Evolutionary conservation across 2,113 vertebrate genomes (phyloP).

Genomic region (Oophaga pumilio): DNA sequence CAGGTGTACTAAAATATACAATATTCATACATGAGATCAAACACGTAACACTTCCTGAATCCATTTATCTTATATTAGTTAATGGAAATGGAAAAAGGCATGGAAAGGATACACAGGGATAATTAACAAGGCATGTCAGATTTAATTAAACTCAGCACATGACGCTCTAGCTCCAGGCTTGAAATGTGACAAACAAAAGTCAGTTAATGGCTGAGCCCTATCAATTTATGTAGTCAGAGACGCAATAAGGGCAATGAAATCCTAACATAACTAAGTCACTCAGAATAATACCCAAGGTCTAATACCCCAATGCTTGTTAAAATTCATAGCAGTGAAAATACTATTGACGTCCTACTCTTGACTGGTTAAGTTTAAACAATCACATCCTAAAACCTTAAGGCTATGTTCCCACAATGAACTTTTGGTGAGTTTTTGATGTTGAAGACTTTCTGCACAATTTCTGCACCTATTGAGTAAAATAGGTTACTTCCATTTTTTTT

Average conservation of each 20-base stretch:
- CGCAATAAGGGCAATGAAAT: conserved; percentile 24
- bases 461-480: too few relatives aligned
- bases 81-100: conserved; percentile 60
- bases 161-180: conserved; percentile 63
- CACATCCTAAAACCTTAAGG: neutral
- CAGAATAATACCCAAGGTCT: conserved; percentile 3
- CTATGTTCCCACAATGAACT: too few relatives aligned
- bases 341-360: neutral
- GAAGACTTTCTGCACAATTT: too few relatives aligned
- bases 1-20: too few relatives aligned
- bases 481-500: too few relatives aligned
- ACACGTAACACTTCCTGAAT: neutral
- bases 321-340: neutral
- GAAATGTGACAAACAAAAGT: conserved; percentile 58
- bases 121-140: conserved; percentile 70
- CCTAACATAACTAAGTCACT: conserved; percentile 12
- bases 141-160: conserved; percentile 65
- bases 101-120: conserved; percentile 65
- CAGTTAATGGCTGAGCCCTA: conserved; percentile 67
- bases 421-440: too few relatives aligned
- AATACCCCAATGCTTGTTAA: neutral
- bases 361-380: neutral
- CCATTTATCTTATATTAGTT: conserved; percentile 10
- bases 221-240: conserved; percentile 60
- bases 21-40: too few relatives aligned